Evolutionary conservation across 2,797 vertebrate genomes (phyloP), one percentile per base, ranked within the genome.

Genomic region (Acrocephalus scirpaceus): DNA sequence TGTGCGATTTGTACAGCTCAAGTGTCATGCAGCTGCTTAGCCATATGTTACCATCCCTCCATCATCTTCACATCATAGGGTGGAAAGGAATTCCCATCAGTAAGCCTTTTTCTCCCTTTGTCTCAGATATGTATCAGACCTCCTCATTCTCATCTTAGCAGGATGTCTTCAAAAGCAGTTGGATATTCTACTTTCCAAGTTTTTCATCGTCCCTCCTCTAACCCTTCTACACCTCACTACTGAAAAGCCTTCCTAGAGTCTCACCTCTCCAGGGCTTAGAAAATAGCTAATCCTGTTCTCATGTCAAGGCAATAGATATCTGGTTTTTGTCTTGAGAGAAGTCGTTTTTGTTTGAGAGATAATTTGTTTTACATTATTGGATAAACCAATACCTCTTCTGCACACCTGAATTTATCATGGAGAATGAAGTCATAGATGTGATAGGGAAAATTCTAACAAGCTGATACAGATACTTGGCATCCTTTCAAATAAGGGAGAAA

Each of bases 211-310:
- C 9, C 21, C 16, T 90, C 9, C 29, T 61, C 34, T 80, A 65
- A 74, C 23, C 9, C 23, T 61, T 86, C 42, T 38, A 36, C 16
- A 45, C 7, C 6, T 86, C 42, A 22, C 14, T 67, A 19, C 19
- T 56, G 61, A 83, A 86, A 86, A 92, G 16, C 32, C 20, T 89
- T 92, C 18, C 34, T 82, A 57, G 13, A 53, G 20, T 75, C 34
- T 77, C 23, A 56, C 8, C 30, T 71, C 50, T 84, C 30, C 36
- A 26, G 6, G 7, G 9, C 11, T 42, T 71, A 71, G 26, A 38
- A 88, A 71, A 26, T 4, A 82, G 21, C 26, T 40, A 70, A 66
- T 66, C 42, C 44, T 48, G 18, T 69, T 44, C 8, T 73, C 5
- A 5, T 60, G n/a, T 26, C 51, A 60, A 93, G 20, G n/a, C 57